Conservation (phyloP, 2,113 vertebrate species). For the Notarius lentiginosus region DNA sequence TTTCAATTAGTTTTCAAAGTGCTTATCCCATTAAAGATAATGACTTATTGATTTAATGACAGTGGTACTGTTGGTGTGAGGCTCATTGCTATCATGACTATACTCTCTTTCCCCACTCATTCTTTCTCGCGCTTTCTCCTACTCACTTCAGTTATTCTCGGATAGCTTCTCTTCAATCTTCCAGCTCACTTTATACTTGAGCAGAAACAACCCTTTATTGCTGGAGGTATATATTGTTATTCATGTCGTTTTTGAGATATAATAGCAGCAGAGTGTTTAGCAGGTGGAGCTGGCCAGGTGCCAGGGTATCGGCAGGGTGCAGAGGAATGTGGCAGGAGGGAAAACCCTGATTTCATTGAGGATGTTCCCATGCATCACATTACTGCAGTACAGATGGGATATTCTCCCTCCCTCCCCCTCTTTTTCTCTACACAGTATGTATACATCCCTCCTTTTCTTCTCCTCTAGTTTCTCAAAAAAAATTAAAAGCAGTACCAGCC, state of each 20-base stretch:
- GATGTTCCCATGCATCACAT: slow-evolving; percentile 63
- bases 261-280: slow-evolving; percentile 9
- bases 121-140: slow-evolving; percentile 13
- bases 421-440: neutral
- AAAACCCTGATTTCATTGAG: slow-evolving; percentile 66
- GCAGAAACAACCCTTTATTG: neutral
- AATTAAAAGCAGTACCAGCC: neutral
- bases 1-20: slow-evolving; percentile 99
- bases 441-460: neutral
- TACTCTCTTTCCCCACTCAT: slow-evolving; percentile 56
- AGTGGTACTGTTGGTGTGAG: slow-evolving; percentile 93
- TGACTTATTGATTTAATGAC: slow-evolving; percentile 99
- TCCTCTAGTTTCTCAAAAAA: neutral
- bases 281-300: slow-evolving; percentile 16
- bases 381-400: slow-evolving; percentile 70
- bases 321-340: slow-evolving; percentile 32
- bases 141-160: slow-evolving; percentile 8
- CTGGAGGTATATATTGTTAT: neutral
- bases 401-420: slow-evolving; percentile 61
- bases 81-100: slow-evolving; percentile 81
- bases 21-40: slow-evolving; percentile 99
- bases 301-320: slow-evolving; percentile 25
- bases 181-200: neutral
- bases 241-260: neutral
- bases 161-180: too few relatives aligned